A percentile compares a stretch with the other conserved stretches of the same genome.
These are phyloP conservation scores for Amiota communis DNA, from an alignment of 2,888 invertebrate genomes.

Conservation along the genomic window DNA sequence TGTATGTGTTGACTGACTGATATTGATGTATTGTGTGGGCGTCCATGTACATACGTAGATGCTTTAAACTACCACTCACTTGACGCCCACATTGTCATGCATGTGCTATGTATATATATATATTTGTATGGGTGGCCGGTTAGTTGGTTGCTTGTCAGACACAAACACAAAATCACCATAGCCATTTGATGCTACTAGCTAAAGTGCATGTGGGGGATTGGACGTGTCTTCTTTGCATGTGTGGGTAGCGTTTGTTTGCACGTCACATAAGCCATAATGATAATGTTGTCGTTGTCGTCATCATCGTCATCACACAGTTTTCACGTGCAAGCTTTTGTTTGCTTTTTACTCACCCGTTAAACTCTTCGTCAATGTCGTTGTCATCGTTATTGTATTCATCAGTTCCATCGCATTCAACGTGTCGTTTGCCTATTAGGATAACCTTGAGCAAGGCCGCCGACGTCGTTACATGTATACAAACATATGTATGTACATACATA, in stretches of 20 bases:
- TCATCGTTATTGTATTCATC: background rate
- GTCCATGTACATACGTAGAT: too few species aligned
- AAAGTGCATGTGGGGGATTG: background rate
- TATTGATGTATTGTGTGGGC: too few species aligned
- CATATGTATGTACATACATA: too few species aligned
- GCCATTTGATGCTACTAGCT: too few species aligned
- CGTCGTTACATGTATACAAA: slow-evolving; percentile 27
- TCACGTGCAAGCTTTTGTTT: slow-evolving; percentile 5
- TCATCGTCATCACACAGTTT: background rate
- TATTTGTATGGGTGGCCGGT: background rate
- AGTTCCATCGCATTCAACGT: slow-evolving; percentile 45
- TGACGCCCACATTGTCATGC: too few species aligned
- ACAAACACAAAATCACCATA: too few species aligned
- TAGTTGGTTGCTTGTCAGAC: background rate
- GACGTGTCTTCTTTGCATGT: background rate
- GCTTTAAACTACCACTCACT: too few species aligned
- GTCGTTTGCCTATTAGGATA: slow-evolving; percentile 46
- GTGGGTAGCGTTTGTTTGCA: background rate
- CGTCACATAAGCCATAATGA: background rate
- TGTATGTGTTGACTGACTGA: too few species aligned
- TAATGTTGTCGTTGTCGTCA: background rate
- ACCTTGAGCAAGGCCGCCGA: slow-evolving; percentile 52
- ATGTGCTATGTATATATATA: background rate
- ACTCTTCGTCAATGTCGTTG: background rate
- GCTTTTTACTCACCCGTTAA: background rate